A percentile compares a stretch with the other conserved stretches of the same genome.
phyloP scores from a whole-genome alignment of 2,888 invertebrate genomes.

The Eupithecia pulchellata region DNA sequence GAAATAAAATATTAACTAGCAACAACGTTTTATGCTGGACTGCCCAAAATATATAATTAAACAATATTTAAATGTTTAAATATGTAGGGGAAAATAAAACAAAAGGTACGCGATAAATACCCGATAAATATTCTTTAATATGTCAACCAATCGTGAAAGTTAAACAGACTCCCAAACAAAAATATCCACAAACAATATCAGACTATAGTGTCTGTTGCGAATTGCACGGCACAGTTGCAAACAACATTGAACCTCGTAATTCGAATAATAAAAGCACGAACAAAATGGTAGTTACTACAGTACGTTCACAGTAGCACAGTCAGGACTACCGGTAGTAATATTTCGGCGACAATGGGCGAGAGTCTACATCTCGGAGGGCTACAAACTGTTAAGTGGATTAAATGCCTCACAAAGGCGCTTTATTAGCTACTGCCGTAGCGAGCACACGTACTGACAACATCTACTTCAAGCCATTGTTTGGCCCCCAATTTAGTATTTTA shows the following conservation, averaged over 20 bases:
- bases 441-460: slow-evolving; percentile 63
- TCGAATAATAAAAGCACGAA: slow-evolving; percentile 41
- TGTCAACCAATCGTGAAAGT: too few species aligned
- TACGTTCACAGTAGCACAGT: slow-evolving; percentile 37
- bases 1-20: too few species aligned
- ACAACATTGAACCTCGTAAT: background rate
- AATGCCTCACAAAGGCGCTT: slow-evolving; percentile 74
- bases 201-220: background rate
- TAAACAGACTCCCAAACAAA: background rate
- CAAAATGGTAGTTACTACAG: slow-evolving; percentile 46
- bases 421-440: slow-evolving; percentile 65
- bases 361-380: slow-evolving; percentile 61
- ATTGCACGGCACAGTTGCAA: background rate
- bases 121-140: too few species aligned
- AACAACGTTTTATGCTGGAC: too few species aligned
- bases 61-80: too few species aligned
- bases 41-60: too few species aligned
- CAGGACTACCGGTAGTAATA: slow-evolving; percentile 63
- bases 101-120: too few species aligned
- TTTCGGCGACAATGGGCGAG: slow-evolving; percentile 63
- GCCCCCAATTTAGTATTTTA: slow-evolving; percentile 49
- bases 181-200: background rate
- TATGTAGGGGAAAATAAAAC: too few species aligned
- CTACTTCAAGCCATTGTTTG: slow-evolving; percentile 57
- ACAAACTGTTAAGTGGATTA: slow-evolving; percentile 78